Conservation (phyloP, 2,113 vertebrate genomes). For the Aix galericulata region DNA sequence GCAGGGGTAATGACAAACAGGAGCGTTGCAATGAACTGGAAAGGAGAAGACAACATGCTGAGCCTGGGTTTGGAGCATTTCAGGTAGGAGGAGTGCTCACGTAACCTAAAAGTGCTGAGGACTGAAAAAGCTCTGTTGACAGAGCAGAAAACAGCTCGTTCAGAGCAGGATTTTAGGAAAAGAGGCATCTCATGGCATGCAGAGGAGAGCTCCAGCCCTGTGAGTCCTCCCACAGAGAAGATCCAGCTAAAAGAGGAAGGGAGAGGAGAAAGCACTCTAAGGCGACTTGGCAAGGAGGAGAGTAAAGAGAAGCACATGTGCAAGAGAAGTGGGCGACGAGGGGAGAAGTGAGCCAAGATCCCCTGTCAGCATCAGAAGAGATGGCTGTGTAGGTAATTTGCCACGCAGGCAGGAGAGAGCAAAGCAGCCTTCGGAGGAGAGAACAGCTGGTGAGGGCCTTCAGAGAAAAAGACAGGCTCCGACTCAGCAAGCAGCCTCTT, state of each 20-base stretch:
- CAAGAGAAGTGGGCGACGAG: conserved; percentile 17
- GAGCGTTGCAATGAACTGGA: background rate
- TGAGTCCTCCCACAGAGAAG: conserved; percentile 22
- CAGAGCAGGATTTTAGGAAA: background rate
- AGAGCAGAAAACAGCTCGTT: background rate
- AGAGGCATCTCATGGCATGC: background rate
- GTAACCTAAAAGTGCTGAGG: background rate
- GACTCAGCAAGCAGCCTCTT: background rate
- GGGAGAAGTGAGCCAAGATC: conserved; percentile 8
- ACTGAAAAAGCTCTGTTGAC: background rate
- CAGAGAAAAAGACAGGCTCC: rapidly evolving
- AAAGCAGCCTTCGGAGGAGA: background rate
- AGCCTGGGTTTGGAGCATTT: background rate
- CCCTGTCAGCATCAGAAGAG: background rate
- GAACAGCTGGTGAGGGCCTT: background rate
- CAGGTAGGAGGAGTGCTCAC: rapidly evolving
- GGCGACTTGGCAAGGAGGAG: background rate
- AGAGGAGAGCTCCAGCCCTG: background rate
- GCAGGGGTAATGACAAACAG: background rate
- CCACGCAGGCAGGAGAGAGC: background rate
- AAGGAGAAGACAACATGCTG: background rate
- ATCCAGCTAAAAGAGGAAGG: background rate
- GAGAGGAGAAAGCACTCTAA: background rate
- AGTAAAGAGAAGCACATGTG: background rate
- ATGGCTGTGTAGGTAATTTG: background rate